These are phyloP conservation scores for Antheraea mylitta DNA, from an alignment of 1,140 invertebrate genomes.

Conservation along the genomic window DNA sequence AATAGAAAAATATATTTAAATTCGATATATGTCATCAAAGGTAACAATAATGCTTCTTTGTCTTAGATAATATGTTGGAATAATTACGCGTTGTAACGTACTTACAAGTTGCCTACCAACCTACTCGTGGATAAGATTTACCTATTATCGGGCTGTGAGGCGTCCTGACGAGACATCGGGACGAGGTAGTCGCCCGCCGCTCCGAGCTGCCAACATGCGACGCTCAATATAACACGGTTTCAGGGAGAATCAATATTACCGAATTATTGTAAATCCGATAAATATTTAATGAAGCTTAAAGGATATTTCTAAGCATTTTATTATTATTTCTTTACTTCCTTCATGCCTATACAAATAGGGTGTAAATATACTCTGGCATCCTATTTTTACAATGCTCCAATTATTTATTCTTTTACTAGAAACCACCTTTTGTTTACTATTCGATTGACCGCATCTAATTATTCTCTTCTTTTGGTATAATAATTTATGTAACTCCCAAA, in stretches of 20 bases:
- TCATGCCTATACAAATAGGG: too few relatives aligned
- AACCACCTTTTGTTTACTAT: constrained; percentile 11
- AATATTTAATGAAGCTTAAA: background rate
- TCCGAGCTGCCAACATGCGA: constrained; percentile 71
- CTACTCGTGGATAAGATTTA: constrained; percentile 26
- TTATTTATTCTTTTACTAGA: background rate
- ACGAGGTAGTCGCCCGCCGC: constrained; percentile 75
- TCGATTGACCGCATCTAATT: too few relatives aligned
- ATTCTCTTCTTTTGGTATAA: too few relatives aligned
- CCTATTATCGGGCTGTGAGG: constrained; percentile 51
- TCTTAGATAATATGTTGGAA: background rate
- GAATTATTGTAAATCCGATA: background rate
- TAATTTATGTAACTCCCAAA: background rate
- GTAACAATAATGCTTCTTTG: too few relatives aligned
- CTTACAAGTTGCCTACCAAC: background rate
- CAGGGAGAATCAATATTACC: constrained; percentile 2
- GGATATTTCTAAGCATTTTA: background rate
- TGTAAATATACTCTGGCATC: too few relatives aligned
- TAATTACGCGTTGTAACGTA: background rate
- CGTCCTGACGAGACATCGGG: constrained; percentile 67
- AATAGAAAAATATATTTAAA: too few relatives aligned
- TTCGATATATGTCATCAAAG: too few relatives aligned
- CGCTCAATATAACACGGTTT: constrained; percentile 47
- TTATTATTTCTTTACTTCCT: background rate
- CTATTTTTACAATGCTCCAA: too few relatives aligned